Percentiles rank a stretch among this genome's conserved stretches.
Conservation (phyloP, 2,113 vertebrate species). For the Bettongia penicillata region DNA sequence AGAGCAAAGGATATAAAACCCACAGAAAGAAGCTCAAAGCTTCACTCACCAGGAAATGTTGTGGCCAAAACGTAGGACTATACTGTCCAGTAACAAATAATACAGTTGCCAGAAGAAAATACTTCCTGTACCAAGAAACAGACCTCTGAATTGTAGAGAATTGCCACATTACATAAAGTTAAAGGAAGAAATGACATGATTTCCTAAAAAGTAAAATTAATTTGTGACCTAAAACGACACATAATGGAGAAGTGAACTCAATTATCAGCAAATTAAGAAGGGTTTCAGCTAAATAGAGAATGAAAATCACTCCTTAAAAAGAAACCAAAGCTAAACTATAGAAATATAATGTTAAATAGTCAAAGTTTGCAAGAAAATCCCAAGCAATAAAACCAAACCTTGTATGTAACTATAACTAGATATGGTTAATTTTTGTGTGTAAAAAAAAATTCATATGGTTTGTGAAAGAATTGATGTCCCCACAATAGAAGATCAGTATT, state of each 20-base stretch:
- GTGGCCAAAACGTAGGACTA: not conserved
- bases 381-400: not conserved
- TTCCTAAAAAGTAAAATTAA: not conserved
- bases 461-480: not conserved
- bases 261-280: not conserved
- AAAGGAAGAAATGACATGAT: not conserved
- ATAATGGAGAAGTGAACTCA: not conserved
- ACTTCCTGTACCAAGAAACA: not conserved
- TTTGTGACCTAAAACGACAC: not conserved
- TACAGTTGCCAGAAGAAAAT: not conserved
- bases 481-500: not conserved
- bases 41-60: not conserved
- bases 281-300: not conserved
- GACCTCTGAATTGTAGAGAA: not conserved
- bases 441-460: not conserved
- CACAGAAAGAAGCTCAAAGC: not conserved
- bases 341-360: not conserved
- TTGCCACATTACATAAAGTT: not conserved
- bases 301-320: not conserved
- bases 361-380: not conserved
- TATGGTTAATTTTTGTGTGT: not conserved
- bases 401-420: not conserved
- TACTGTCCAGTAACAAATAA: not conserved
- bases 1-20: not conserved
- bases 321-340: not conserved